These are phyloP conservation scores for Hyaena hyaena DNA, from an alignment of 2,113 vertebrate species.

Conservation along the genomic window DNA sequence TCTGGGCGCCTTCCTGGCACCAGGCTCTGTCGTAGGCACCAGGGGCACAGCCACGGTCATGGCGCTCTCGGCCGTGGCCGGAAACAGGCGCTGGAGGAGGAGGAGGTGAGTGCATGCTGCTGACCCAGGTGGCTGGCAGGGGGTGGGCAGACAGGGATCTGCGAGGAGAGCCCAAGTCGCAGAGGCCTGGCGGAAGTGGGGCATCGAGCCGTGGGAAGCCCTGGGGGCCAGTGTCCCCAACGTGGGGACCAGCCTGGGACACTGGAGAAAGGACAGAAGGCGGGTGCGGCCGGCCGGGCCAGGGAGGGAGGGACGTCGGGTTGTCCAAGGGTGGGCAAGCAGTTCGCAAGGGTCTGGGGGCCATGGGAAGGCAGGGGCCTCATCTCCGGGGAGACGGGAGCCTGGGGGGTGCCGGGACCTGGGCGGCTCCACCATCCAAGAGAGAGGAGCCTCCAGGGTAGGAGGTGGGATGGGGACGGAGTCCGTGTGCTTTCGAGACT, in stretches of 20 bases:
- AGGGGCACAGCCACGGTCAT: background rate
- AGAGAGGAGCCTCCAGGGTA: background rate
- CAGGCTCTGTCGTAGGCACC: background rate
- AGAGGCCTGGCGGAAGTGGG: background rate
- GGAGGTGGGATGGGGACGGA: too few relatives aligned
- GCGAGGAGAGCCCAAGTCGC: accelerated
- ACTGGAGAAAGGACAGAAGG: background rate
- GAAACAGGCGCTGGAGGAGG: background rate
- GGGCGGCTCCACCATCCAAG: accelerated
- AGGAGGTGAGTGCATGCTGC: background rate
- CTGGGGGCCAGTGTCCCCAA: background rate
- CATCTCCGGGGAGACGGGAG: background rate
- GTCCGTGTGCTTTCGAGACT: background rate
- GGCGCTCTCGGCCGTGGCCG: background rate
- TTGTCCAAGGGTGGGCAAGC: accelerated
- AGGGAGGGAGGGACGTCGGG: background rate
- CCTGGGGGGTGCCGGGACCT: background rate
- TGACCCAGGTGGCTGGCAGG: background rate
- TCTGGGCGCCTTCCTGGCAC: too few relatives aligned
- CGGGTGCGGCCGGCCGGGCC: accelerated
- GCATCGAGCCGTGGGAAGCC: too few relatives aligned
- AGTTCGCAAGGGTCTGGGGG: background rate
- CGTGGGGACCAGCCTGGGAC: too few relatives aligned
- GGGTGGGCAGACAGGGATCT: background rate
- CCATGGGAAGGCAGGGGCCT: background rate